Base-by-base conservation (phyloP, 2,888 invertebrate species). In the Tetheella fluctuosa region DNA sequence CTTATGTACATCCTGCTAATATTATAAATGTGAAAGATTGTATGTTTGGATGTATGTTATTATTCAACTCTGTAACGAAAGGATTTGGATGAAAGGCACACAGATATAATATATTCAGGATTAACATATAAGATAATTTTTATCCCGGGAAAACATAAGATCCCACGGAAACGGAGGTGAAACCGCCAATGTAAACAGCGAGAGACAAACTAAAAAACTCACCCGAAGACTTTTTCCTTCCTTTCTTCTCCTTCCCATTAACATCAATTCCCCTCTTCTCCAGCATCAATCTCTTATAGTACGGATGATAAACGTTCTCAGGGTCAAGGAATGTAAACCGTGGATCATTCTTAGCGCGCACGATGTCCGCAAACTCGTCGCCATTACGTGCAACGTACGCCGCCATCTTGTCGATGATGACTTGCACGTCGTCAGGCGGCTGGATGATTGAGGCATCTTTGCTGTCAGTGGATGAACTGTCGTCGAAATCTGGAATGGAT, bases 301-400 rank as follows among this genome's bases (percentile, higher is more conserved):
- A 99, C 0, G 95, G 94, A 86, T 98, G 95, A 81, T 96, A 97
- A 59, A 95, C 94, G 84, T 98, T 96, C 2, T 93, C 94, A 0
- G 96, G 93, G 64, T 97, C 95, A 1, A 99, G 89, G 85, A 99
- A 99, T 25, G 95, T 95, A 86, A 99, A 99, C 37, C 98, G 93
- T 0, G 96, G 95, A 83, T 99, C 98, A 59, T 96, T 96, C 80
- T 97, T 97, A 3, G 95, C 95, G 72, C 95, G 96, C 12, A 98
- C 96, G 28, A 97, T 97, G 39, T 96, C 95, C 75, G 99, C 99
- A 83, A 99, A 99, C 76, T 97, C 97, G 60, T 96, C 95, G 0
- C 99, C 99, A 88, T 99, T 99, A 74, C 98, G 97, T 0, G 98
- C 97, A 0, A 99, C 99, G 86, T 99, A 99, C 67, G 96, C 96